A percentile compares a stretch with the other conserved stretches of the same genome.
phyloP scores from a whole-genome alignment of 2,888 invertebrate species.

The Tortricodes alternella region DNA sequence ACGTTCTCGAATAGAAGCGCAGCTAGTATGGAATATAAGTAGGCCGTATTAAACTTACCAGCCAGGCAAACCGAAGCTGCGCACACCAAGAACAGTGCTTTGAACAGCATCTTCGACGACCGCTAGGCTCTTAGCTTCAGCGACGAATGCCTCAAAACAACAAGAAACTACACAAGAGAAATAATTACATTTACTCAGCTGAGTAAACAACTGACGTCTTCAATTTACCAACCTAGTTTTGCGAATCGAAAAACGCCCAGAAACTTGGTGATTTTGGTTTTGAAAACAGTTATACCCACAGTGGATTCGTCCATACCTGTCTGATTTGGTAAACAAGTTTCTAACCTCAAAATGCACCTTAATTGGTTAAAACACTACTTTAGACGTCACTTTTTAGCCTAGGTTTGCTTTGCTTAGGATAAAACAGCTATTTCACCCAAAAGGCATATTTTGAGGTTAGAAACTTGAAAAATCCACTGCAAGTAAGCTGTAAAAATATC shows the following conservation, averaged over 20 bases:
- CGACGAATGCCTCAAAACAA: constrained; percentile 9
- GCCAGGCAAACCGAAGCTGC: constrained; percentile 19
- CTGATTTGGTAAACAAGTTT: too few species aligned
- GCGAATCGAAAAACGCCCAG: neutral
- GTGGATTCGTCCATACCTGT: too few species aligned
- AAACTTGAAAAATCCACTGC: too few species aligned
- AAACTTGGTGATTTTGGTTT: neutral
- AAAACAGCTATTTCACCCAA: too few species aligned
- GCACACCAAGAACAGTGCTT: constrained; percentile 19
- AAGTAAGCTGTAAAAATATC: too few species aligned
- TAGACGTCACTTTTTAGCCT: too few species aligned
- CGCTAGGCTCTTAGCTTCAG: neutral
- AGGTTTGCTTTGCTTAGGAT: too few species aligned
- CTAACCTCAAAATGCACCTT: too few species aligned
- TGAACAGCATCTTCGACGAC: constrained; percentile 23
- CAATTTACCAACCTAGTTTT: constrained; percentile 1
- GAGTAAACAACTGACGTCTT: constrained; percentile 2
- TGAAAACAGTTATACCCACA: neutral
- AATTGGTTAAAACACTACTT: too few species aligned
- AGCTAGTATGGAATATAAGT: too few species aligned
- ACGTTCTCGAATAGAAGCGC: too few species aligned
- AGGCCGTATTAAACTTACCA: neutral
- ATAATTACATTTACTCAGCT: neutral
- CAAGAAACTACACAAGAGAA: neutral
- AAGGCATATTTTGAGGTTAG: too few species aligned